Base-by-base conservation (phyloP, 1,140 invertebrate species). In the Contarinia nasturtii region DNA sequence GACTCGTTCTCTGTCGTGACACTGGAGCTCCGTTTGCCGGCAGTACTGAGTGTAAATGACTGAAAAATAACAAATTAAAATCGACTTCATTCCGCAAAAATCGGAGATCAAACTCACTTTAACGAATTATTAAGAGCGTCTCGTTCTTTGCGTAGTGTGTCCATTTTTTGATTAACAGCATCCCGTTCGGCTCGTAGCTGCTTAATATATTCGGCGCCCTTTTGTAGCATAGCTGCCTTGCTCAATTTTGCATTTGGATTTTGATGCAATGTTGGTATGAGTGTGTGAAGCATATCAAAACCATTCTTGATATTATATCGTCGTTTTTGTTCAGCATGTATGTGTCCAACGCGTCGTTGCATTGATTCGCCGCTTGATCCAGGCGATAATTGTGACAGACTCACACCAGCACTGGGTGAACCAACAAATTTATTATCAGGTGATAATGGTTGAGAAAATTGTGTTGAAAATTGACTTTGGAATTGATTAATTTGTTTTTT, bases 271-370 rank as follows among this genome's bases (percentile, higher is more conserved):
- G 87, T 82, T 15, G 93, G 93, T 59, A 97, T 90, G n/a, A 98
- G 71, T 49, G 79, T 80, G 63, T 94, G 86, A 47, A 98, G 70
- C 60, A 82, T 83, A 64, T 98, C 92, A 66, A 97, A 97, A 20
- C 93, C 92, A 68, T 86, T 92, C 71, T 97, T 97, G 52, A 97
- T 95, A 60, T 95, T 96, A 60, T 88, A 93, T 36, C 94, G 74
- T 33, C 95, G 74, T 64, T 98, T 98, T 68, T 98, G 93, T 63
- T 99, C 95, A 0, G 94, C 91, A 63, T 96, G 92, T 50, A 95
- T 87, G 64, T 98, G 94, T 22, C 87, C 82, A 40, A 76, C 78
- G 38, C 85, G 71, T 33, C 83, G 72, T 51, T 84, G 41, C 11
- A 21, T 20, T 27, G 27, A 27, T 10, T 27, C 27, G 3, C 27